Percentiles rank a stretch among this genome's conserved stretches.
Conservation (phyloP, 35 echinoderm and acorn worm genomes). For the Anneissia japonica region DNA sequence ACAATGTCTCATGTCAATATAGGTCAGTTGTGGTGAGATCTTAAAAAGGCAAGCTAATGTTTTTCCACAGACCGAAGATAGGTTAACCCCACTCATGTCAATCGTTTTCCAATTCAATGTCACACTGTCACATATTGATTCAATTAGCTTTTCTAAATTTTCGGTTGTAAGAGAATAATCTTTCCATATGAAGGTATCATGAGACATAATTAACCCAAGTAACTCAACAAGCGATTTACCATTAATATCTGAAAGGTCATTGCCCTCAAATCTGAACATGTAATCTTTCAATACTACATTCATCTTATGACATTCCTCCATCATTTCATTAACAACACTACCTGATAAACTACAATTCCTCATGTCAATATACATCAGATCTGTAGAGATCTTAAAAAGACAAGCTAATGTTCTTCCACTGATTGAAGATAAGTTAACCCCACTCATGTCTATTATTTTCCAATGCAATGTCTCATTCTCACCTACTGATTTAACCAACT, state of each 20-base stretch:
- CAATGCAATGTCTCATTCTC: too few species aligned
- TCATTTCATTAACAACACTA: neutral
- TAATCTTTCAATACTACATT: neutral
- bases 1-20: neutral
- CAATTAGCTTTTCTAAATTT: neutral
- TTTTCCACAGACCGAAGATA: neutral
- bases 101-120: neutral
- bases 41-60: neutral
- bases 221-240: neutral
- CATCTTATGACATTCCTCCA: neutral
- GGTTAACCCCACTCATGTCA: neutral
- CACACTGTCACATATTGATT: neutral
- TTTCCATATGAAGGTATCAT: neutral
- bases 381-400: neutral
- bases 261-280: neutral
- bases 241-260: neutral
- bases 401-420: neutral
- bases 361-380: neutral
- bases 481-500: too few species aligned
- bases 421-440: neutral
- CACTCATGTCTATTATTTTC: neutral
- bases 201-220: neutral
- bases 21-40: neutral
- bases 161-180: neutral
- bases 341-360: neutral